Conservation (phyloP, 1,140 invertebrate genomes). For the Bombus haemorrhoidalis region DNA sequence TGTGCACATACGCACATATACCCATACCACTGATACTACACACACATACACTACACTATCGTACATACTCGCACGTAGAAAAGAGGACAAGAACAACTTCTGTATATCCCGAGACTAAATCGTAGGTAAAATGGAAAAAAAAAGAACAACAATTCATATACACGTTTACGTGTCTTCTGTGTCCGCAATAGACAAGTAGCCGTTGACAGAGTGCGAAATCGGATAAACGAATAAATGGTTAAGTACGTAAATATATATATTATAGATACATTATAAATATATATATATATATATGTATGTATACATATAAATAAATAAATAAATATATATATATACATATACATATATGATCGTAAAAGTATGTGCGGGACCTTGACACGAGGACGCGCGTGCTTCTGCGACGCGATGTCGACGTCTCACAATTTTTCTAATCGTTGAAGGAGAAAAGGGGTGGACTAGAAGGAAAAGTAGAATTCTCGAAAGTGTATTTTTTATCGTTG, state of each 20-base stretch:
- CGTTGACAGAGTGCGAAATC: conserved; percentile 19
- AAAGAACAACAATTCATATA: conserved; percentile 3
- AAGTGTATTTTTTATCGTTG: not conserved
- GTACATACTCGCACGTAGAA: conserved; percentile 35
- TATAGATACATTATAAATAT: conserved; percentile 54
- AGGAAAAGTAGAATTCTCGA: not conserved
- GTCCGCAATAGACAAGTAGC: conserved; percentile 38
- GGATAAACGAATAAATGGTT: conserved; percentile 19
- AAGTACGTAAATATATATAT: conserved; percentile 53
- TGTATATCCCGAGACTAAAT: conserved; percentile 14
- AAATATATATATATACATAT: conserved; percentile 50
- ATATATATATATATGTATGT: conserved; percentile 46
- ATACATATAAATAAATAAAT: conserved; percentile 17
- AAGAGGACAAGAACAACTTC: not conserved
- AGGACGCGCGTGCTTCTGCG: conserved; percentile 43
- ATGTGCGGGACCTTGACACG: not conserved
- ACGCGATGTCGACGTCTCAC: conserved; percentile 49
- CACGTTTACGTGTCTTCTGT: conserved; percentile 22
- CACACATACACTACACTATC: not conserved
- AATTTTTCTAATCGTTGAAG: conserved; percentile 30
- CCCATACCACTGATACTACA: not conserved
- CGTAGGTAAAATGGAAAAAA: not conserved
- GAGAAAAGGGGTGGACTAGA: not conserved
- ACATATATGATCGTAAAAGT: conserved; percentile 41
- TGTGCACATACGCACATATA: conserved; percentile 1